Percentiles rank a stretch among this genome's conserved stretches.
Conservation (phyloP, 2,113 vertebrate genomes). For the Rhynchomys soricoides region DNA sequence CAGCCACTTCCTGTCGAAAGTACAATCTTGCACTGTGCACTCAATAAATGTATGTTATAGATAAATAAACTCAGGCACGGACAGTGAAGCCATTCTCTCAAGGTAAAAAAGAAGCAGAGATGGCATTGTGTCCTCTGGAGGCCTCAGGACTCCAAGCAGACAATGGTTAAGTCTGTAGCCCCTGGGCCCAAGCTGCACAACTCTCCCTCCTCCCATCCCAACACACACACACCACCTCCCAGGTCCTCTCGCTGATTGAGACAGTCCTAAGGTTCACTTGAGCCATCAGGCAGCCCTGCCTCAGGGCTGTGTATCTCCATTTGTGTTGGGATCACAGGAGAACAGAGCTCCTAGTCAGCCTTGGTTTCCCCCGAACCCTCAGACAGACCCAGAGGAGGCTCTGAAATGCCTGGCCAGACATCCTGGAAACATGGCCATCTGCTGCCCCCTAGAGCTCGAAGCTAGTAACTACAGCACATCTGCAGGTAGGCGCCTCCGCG, state of each 20-base stretch:
- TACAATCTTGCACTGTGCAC: rapidly evolving
- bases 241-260: rapidly evolving
- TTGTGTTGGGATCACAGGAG: not conserved
- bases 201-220: not conserved
- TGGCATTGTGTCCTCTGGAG: not conserved
- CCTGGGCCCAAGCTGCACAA: not conserved
- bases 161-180: not conserved
- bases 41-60: not conserved
- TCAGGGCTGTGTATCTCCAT: rapidly evolving
- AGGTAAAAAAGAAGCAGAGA: not conserved
- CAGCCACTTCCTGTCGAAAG: not conserved
- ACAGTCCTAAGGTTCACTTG: not conserved
- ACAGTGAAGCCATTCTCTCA: rapidly evolving
- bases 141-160: rapidly evolving
- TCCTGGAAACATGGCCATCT: slow-evolving; percentile 67
- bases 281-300: not conserved
- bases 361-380: not conserved
- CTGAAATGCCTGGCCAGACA: not conserved
- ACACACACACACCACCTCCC: rapidly evolving
- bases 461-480: rapidly evolving
- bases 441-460: slow-evolving; percentile 81
- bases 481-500: rapidly evolving
- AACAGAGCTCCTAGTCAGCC: not conserved
- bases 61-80: not conserved
- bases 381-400: rapidly evolving